Conservation (phyloP, 2,888 invertebrate genomes). For the Noctua comes region DNA sequence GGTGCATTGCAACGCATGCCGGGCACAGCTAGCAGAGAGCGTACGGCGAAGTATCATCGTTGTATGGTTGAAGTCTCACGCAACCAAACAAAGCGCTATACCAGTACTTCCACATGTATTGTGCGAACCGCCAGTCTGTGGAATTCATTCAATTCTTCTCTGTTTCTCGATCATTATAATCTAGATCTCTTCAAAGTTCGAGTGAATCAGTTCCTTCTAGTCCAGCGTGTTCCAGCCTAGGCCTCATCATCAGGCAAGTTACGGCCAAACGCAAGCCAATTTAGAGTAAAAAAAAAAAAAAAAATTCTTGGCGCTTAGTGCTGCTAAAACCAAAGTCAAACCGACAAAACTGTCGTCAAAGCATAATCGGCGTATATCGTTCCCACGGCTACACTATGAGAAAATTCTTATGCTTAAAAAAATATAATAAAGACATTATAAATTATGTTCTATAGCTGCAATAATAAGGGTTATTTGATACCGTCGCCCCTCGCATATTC, state of each 20-base stretch:
- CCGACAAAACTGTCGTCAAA: not conserved
- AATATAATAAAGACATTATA: slow-evolving; percentile 31
- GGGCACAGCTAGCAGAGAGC: too few relatives aligned
- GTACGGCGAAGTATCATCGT: too few relatives aligned
- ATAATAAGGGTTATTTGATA: slow-evolving; percentile 55
- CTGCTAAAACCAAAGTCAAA: not conserved
- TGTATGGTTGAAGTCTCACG: not conserved
- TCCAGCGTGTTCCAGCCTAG: too few relatives aligned
- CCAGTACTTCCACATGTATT: not conserved
- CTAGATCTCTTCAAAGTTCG: too few relatives aligned
- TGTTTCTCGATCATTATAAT: not conserved
- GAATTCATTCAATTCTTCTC: not conserved
- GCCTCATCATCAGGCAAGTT: too few relatives aligned
- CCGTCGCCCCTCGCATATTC: slow-evolving; percentile 36
- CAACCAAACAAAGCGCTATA: not conserved
- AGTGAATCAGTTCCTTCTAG: too few relatives aligned
- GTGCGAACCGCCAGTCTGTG: too few relatives aligned
- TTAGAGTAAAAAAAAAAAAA: too few relatives aligned
- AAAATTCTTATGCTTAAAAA: not conserved
- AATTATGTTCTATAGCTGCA: slow-evolving; percentile 31
- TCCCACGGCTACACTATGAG: not conserved
- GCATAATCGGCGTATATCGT: not conserved
- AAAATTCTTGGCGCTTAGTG: not conserved
- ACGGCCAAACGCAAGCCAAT: too few relatives aligned
- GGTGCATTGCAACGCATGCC: too few relatives aligned